phyloP scores from a whole-genome alignment of 2,797 vertebrate species.

The Sebastes minor region DNA sequence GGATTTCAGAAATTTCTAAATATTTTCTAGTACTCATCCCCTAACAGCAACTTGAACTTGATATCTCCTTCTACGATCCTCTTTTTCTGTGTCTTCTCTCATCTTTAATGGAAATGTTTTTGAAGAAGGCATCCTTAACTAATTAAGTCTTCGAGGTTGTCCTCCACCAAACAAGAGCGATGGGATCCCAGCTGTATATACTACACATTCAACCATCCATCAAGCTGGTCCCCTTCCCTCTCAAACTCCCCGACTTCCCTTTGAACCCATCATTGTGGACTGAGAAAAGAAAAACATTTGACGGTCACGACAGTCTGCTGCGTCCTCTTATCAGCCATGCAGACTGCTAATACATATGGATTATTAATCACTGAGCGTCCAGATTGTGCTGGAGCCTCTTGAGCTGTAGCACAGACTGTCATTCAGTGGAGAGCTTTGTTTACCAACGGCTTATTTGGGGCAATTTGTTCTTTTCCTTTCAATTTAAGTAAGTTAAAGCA shows the following conservation, averaged over 20 bases:
- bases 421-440: slow-evolving; percentile 18
- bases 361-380: slow-evolving; percentile 43
- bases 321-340: slow-evolving; percentile 42
- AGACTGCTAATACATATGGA: slow-evolving; percentile 32
- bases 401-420: slow-evolving; percentile 5
- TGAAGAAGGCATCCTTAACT: slow-evolving; percentile 66
- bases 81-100: slow-evolving; percentile 20
- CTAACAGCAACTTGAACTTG: slow-evolving; percentile 7
- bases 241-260: slow-evolving; percentile 39
- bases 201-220: slow-evolving; percentile 60
- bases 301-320: slow-evolving; percentile 40
- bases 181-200: slow-evolving; percentile 63
- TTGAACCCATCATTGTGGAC: slow-evolving; percentile 48
- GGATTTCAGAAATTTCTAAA: slow-evolving; percentile 16
- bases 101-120: slow-evolving; percentile 59
- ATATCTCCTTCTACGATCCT: not conserved
- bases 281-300: slow-evolving; percentile 54
- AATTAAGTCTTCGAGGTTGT: slow-evolving; percentile 61
- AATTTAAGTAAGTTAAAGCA: not conserved
- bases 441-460: slow-evolving; percentile 8
- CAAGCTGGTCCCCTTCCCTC: slow-evolving; percentile 37
- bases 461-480: not conserved
- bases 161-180: slow-evolving; percentile 53
- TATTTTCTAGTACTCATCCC: not conserved
- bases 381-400: slow-evolving; percentile 27